phyloP scores from a whole-genome alignment of 2,888 invertebrate species.

The Galerucella nymphaeae region DNA sequence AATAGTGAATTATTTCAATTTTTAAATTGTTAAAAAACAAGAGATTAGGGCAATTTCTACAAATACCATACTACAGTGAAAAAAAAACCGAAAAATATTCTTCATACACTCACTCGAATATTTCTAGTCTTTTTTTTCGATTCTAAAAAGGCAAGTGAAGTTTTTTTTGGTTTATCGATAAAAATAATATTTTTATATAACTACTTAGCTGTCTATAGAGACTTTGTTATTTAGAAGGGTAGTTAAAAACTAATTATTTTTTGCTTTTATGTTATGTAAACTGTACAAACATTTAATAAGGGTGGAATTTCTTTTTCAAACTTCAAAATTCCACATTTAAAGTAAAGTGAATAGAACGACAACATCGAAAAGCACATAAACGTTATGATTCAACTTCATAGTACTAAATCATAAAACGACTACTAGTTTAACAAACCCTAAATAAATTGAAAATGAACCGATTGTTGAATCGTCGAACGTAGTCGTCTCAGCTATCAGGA shows the following conservation, averaged over 20 bases:
- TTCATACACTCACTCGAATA: conserved; percentile 7
- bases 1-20: background rate
- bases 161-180: conserved; percentile 28
- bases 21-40: background rate
- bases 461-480: too few species aligned
- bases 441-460: too few species aligned
- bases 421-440: background rate
- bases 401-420: background rate
- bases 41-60: background rate
- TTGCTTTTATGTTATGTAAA: conserved; percentile 42
- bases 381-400: background rate
- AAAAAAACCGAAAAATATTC: conserved; percentile 19
- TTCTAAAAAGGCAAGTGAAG: conserved; percentile 5
- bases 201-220: conserved; percentile 35
- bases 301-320: conserved; percentile 35
- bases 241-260: conserved; percentile 47
- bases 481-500: too few species aligned
- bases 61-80: background rate
- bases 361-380: background rate
- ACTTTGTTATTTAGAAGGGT: conserved; percentile 47
- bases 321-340: conserved; percentile 5
- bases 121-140: conserved; percentile 16
- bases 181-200: conserved; percentile 32
- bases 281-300: conserved; percentile 34
- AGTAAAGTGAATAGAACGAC: background rate